These are phyloP conservation scores for Chiridota heheva DNA, from an alignment of 35 echinoderm and acorn worm species.

Conservation along the genomic window DNA sequence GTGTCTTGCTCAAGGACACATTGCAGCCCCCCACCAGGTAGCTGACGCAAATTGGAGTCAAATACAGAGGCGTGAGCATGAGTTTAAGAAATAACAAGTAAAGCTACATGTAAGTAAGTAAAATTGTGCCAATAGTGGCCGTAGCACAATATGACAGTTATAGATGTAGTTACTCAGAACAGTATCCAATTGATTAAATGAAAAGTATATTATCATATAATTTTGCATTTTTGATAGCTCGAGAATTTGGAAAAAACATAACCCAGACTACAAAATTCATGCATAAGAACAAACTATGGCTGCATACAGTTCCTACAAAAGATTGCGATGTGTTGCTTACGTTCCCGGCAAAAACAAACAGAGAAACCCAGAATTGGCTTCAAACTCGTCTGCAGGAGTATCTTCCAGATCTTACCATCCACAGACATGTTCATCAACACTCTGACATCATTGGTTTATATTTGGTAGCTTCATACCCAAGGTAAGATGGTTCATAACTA, in stretches of 20 bases:
- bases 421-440: constrained; percentile 71
- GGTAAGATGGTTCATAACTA: constrained; percentile 39
- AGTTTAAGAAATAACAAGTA: no score
- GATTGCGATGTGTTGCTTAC: constrained; percentile 92
- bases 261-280: constrained; percentile 94
- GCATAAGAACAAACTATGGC: constrained; percentile 83
- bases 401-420: constrained; percentile 64
- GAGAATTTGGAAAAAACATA: constrained; percentile 85
- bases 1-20: no score
- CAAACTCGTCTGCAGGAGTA: constrained; percentile 55
- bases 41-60: no score
- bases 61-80: no score
- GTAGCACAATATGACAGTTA: no score
- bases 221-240: constrained; percentile 57
- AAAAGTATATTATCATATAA: not conserved
- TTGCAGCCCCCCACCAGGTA: no score
- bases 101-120: no score
- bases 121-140: no score
- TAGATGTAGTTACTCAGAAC: no score
- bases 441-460: constrained; percentile 88
- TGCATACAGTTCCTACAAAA: constrained; percentile 75
- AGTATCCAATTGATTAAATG: no score
- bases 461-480: constrained; percentile 68
- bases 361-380: constrained; percentile 77
- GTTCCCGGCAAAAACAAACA: constrained; percentile 85